phyloP scores from a whole-genome alignment of 2,113 vertebrate species.

The Turdus rufiventris region DNA sequence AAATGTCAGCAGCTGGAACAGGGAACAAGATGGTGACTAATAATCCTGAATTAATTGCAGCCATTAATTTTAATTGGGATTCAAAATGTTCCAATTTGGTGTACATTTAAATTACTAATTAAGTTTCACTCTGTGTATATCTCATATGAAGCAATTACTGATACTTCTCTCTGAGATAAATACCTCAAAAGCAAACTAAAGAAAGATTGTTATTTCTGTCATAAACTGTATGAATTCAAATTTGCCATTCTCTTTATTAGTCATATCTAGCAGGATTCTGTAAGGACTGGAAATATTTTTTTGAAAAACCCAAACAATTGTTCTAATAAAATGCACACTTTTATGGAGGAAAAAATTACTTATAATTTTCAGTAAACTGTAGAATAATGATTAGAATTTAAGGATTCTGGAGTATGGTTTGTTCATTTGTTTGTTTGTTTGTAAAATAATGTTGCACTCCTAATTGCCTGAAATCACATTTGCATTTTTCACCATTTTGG shows the following conservation, averaged over 20 bases:
- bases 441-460: not conserved
- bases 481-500: not conserved
- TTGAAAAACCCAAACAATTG: not conserved
- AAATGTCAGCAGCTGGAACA: slow-evolving; percentile 63
- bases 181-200: not conserved
- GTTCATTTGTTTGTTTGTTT: not conserved
- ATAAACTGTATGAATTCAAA: not conserved
- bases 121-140: slow-evolving; percentile 33
- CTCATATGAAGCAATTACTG: slow-evolving; percentile 9
- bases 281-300: not conserved
- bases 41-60: slow-evolving; percentile 60
- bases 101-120: slow-evolving; percentile 60
- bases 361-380: not conserved
- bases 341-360: not conserved
- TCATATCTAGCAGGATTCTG: not conserved
- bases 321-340: not conserved
- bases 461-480: not conserved
- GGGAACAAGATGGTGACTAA: slow-evolving; percentile 28
- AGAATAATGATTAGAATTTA: not conserved
- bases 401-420: not conserved
- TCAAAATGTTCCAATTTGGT: slow-evolving; percentile 53
- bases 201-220: not conserved
- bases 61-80: slow-evolving; percentile 64
- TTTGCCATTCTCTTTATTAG: not conserved
- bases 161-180: not conserved